These are phyloP conservation scores for Nyctibius bracteatus DNA, from an alignment of 2,113 vertebrate species.

Conservation along the genomic window DNA sequence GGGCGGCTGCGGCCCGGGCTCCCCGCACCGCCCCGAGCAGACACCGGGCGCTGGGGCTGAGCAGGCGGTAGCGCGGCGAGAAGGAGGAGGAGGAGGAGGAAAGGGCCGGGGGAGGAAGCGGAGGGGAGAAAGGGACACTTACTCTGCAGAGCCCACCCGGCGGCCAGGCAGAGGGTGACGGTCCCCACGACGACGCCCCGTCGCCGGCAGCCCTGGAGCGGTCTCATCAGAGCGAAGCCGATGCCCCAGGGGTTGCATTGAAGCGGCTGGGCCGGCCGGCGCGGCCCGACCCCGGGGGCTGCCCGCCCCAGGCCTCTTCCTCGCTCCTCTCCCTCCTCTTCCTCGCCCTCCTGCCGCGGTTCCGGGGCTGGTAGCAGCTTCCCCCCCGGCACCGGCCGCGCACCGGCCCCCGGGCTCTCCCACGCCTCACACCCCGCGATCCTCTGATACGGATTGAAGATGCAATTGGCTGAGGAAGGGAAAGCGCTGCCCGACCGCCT, in stretches of 20 bases:
- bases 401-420: neutral
- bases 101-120: neutral
- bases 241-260: neutral
- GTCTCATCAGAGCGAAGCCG: slow-evolving; percentile 57
- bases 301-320: neutral
- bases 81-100: neutral
- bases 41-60: neutral
- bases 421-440: neutral
- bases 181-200: slow-evolving; percentile 26
- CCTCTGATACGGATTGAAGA: neutral
- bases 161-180: slow-evolving; percentile 58
- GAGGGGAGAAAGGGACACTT: neutral
- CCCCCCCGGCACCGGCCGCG: neutral
- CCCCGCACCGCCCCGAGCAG: neutral
- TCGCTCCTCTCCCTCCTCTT: neutral
- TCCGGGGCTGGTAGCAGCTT: neutral
- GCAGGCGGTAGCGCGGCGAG: neutral
- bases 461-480: slow-evolving; percentile 1
- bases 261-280: neutral
- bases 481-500: neutral
- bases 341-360: neutral
- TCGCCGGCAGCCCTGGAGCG: neutral
- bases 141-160: slow-evolving; percentile 68
- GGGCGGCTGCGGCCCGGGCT: neutral
- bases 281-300: neutral